Evolutionary conservation across 1,140 invertebrate species (phyloP).

Genomic region (Ceratina australensis): DNA sequence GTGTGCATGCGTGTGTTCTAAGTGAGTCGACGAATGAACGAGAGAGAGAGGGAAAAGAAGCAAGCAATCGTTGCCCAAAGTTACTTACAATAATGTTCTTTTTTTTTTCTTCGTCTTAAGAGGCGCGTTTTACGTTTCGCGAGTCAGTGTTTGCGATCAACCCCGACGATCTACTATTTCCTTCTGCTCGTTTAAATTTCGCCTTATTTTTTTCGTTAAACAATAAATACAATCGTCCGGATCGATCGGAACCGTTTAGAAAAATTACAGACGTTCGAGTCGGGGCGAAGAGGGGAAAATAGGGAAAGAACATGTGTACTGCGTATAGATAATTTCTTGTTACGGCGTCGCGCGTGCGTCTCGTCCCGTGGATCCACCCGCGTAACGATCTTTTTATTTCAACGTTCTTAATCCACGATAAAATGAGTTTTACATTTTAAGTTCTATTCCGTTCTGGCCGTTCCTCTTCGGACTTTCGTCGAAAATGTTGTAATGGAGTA

Average conservation of each 20-base stretch:
- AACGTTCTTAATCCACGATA: neutral
- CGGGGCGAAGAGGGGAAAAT: neutral
- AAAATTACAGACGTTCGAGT: neutral
- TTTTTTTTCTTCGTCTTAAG: slow-evolving; percentile 19
- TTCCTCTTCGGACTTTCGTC: neutral
- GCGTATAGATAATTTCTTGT: slow-evolving; percentile 73
- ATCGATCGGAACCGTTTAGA: slow-evolving; percentile 7
- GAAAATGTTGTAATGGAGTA: too few species aligned
- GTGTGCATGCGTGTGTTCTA: neutral
- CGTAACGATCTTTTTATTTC: slow-evolving; percentile 2
- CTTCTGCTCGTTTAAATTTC: neutral
- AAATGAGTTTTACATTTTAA: neutral
- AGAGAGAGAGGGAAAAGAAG: slow-evolving; percentile 1
- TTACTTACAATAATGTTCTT: slow-evolving; percentile 38
- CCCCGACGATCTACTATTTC: neutral
- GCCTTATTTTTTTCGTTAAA: neutral
- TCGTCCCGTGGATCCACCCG: slow-evolving; percentile 42
- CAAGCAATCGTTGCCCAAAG: slow-evolving; percentile 43
- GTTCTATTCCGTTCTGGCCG: neutral
- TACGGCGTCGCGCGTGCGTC: slow-evolving; percentile 59
- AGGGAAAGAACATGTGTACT: slow-evolving; percentile 40
- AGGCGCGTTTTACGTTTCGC: slow-evolving; percentile 23
- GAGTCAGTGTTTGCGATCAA: neutral
- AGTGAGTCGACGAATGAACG: neutral
- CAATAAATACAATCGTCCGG: neutral